Conservation (phyloP, 2,113 vertebrate genomes). For the Oreochromis niloticus region DNA sequence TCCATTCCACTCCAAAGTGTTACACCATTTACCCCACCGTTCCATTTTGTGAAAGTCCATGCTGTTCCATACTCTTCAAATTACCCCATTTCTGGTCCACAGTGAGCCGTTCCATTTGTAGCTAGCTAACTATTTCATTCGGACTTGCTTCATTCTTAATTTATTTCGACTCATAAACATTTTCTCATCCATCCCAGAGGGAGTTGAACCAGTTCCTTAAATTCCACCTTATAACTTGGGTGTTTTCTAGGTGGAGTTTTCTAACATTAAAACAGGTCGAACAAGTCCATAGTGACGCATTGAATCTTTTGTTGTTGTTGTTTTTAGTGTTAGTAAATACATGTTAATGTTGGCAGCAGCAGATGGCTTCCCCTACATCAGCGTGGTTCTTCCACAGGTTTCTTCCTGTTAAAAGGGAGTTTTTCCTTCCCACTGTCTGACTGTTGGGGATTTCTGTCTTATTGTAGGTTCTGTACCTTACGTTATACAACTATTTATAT, state of each 20-base stretch:
- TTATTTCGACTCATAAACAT: not conserved
- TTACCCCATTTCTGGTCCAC: not conserved
- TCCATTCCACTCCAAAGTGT: not conserved
- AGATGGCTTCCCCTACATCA: not conserved
- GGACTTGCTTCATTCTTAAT: not conserved
- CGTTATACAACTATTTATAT: not conserved
- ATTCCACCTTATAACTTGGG: not conserved
- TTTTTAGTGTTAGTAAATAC: not conserved
- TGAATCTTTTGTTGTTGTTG: not conserved
- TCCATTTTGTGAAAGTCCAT: not conserved
- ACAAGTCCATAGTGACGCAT: not conserved
- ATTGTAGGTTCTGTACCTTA: not conserved
- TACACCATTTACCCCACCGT: fast-evolving
- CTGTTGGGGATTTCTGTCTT: not conserved
- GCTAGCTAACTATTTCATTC: not conserved
- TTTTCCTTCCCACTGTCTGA: not conserved
- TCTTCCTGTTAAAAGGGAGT: not conserved
- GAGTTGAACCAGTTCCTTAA: not conserved
- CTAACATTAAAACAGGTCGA: not conserved
- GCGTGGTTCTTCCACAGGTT: not conserved
- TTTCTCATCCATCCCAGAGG: not conserved
- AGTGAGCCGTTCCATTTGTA: not conserved
- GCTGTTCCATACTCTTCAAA: not conserved
- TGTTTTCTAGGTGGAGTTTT: not conserved
- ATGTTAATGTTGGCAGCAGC: not conserved